phyloP scores from a whole-genome alignment of 35 echinoderm and acorn worm genomes.

The Eucidaris tribuloides region DNA sequence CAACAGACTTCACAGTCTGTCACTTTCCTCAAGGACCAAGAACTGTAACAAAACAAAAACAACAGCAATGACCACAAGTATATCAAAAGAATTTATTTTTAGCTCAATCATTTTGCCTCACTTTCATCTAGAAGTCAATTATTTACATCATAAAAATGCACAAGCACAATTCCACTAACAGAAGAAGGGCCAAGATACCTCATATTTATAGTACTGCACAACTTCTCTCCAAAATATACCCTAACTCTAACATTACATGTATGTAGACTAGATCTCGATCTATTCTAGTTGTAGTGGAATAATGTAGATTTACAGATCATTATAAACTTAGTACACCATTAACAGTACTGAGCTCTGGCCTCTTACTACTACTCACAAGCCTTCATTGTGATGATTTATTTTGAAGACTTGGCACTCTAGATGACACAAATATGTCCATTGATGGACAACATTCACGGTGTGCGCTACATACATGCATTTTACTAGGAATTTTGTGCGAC shows the following conservation, averaged over 20 bases:
- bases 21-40: not conserved
- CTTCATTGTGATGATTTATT: not conserved
- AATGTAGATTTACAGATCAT: not conserved
- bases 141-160: not conserved
- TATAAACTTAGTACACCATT: too few species aligned
- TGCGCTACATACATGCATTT: not conserved
- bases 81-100: not conserved
- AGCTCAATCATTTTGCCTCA: not conserved
- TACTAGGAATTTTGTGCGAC: not conserved
- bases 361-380: not conserved
- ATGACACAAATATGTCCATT: not conserved
- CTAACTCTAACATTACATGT: not conserved
- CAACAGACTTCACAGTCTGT: not conserved
- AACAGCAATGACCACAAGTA: not conserved
- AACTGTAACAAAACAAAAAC: not conserved
- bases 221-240: not conserved
- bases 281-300: not conserved
- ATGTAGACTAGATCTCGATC: not conserved
- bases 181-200: not conserved
- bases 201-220: not conserved
- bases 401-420: not conserved
- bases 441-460: not conserved
- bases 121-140: not conserved
- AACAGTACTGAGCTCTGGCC: not conserved
- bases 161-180: not conserved